Conservation (phyloP, 2,888 invertebrate genomes). For the Calephelis perditalis region DNA sequence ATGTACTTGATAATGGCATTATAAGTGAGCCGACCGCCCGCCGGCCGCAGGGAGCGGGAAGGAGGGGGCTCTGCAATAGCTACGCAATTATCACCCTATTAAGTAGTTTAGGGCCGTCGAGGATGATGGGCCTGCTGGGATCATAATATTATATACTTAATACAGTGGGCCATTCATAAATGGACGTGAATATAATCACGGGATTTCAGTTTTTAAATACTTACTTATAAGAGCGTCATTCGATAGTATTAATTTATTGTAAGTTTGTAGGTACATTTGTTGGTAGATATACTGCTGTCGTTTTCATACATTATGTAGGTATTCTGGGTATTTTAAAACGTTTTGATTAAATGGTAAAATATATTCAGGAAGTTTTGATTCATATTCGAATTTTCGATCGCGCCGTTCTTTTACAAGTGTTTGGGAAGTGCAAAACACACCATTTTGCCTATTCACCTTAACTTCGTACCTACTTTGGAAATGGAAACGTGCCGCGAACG, state of each 20-base stretch:
- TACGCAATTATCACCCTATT: constrained; percentile 69
- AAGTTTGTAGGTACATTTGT: too few species aligned
- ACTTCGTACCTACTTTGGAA: too few species aligned
- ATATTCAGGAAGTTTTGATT: too few species aligned
- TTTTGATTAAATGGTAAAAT: too few species aligned
- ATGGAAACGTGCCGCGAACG: too few species aligned
- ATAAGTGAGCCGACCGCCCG: constrained; percentile 19
- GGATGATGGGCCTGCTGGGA: constrained; percentile 42
- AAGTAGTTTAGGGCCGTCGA: constrained; percentile 60
- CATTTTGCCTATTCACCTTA: too few species aligned
- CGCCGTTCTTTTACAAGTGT: too few species aligned
- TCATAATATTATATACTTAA: constrained; percentile 20
- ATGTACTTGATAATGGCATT: constrained; percentile 9
- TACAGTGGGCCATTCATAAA: not conserved
- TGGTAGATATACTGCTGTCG: too few species aligned
- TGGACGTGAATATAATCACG: not conserved
- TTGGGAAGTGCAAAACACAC: too few species aligned
- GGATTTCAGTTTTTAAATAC: not conserved
- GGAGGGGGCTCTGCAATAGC: constrained; percentile 42
- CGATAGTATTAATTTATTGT: not conserved
- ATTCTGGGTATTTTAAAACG: too few species aligned
- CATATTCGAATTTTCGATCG: too few species aligned
- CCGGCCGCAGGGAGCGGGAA: constrained; percentile 19
- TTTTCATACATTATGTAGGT: too few species aligned
- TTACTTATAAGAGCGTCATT: not conserved